Evolutionary conservation across 2,797 vertebrate genomes (phyloP), one percentile per base, ranked within the genome.

Genomic region (Cynopterus sphinx): DNA sequence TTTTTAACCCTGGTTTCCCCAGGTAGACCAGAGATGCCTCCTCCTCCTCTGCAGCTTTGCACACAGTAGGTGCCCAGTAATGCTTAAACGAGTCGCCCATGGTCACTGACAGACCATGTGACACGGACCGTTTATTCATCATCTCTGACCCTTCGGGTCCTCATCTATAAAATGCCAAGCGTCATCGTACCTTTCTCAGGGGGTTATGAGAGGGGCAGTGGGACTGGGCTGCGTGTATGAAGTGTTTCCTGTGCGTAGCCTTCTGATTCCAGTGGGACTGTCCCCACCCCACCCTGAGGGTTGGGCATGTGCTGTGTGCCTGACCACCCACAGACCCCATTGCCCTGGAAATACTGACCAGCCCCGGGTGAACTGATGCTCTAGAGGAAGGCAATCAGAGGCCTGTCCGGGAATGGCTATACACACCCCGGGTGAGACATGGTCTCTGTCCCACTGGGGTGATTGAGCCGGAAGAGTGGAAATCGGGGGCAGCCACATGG

Each of bases 241-340:
- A 16, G 4, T 31, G 49, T 51, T 85, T 43, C 12, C 36, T 21
- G 51, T 8, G 13, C 61, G 24, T 3, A 6, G 68, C 17, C 3
- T 39, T 49, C 33, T 9, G 46, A 77, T 46, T 83, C 79, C 26
- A 21, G 9, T 33, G 43, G 43, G 36, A 9, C 9, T 39, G 67
- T 12, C 2, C 21, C 70, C 11, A 10, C 49, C 31, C 33, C 0
- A 0, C 11, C 43, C 67, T 33, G 57, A 9, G 26, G 61, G 1
- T 15, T 16, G 26, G 31, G 3, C 24, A 4, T 0, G 33, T 49
- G 68, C 46, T 8, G 0, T 0, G 3, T 12, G 11, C 5, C 22
- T 87, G 61, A 43, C 87, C 96, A 86, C 28, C 43, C 43, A 87
- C 19, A 68, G 33, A 49, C 15, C 19, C 53, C 41, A 22, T 5